Base-by-base conservation (phyloP, 2,888 invertebrate genomes). In the Galerucella calmariensis region DNA sequence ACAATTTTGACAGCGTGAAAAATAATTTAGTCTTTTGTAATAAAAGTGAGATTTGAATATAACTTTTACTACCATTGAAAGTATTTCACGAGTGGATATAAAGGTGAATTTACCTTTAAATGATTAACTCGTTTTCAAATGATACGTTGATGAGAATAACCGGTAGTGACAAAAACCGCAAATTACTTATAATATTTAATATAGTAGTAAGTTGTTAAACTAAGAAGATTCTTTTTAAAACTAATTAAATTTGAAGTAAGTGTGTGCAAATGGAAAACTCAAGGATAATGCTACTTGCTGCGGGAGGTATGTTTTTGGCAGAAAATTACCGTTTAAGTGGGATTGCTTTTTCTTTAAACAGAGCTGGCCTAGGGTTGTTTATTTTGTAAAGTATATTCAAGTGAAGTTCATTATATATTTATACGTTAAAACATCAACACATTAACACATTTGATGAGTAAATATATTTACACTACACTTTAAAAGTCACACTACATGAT, bases 311-410 rank as follows among this genome's bases (percentile, higher is more conserved):
- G 51, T n/a, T 61, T 46, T 69, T 27, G 35, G 61, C 61, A 48
- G 69, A 69, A 69, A 69, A 69, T 61, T 59, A 53, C 48, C 69
- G 48, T 69, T 69, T 61, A 48, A 69, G 69, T 51, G 48, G 46
- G 20, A 24, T 69, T 69, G 61, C 69, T n/a, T 51, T n/a, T n/a
- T 14, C 4, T 51, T 5, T 51, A 51, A n/a, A 51, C 14, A 51
- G 51, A 51, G 5, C 8, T 14, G 51, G n/a, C 51, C n/a, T n/a
- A 5, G 6, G 51, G n/a, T n/a, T 14, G n/a, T 14, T 51, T n/a
- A n/a, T 51, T 2, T 14, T n/a, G 6, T 51, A 1, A n/a, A n/a
- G 8, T 51, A 0, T n/a, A 14, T 51, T 51, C 1, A 41, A 41
- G 35, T 41, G 35, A 35, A 35, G 8, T 41, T 41, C 8, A 41